Evolutionary conservation across 2,797 vertebrate species (phyloP).

Genomic region (Cryptoblepharus egeriae): DNA sequence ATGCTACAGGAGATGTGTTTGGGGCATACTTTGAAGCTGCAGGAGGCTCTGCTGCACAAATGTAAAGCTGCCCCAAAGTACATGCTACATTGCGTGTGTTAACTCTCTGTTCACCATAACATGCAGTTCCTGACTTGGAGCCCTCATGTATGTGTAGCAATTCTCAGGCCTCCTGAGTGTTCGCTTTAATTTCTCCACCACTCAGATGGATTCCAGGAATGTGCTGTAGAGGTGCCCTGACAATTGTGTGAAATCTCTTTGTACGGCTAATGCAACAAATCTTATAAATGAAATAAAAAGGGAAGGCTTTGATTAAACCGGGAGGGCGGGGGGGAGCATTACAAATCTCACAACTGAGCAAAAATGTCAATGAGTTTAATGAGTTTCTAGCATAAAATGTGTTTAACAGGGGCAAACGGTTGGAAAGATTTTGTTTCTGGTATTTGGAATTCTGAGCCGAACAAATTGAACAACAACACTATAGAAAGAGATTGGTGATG

Average conservation of each 20-base stretch:
- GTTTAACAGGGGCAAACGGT: neutral
- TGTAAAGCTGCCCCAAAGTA: no score
- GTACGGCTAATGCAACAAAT: neutral
- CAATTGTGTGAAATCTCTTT: neutral
- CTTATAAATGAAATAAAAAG: neutral
- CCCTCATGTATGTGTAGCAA: no score
- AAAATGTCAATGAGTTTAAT: slow-evolving; percentile 6
- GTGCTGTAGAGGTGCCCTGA: neutral
- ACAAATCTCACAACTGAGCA: neutral
- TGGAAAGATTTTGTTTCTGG: neutral
- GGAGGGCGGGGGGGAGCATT: slow-evolving; percentile 3
- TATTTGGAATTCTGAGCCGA: neutral
- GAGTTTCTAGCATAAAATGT: neutral
- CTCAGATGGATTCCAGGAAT: neutral
- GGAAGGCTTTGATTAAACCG: neutral
- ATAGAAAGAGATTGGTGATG: neutral
- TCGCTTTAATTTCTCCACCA: neutral
- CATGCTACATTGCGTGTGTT: no score
- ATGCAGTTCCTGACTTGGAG: neutral
- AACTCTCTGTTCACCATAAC: neutral
- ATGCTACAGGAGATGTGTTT: neutral
- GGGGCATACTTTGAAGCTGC: no score
- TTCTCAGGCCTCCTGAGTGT: no score
- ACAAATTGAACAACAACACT: neutral
- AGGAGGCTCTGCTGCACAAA: no score